Evolutionary conservation across 2,888 invertebrate genomes (phyloP).

Genomic region (Bursaphelenchus okinawaensis): DNA sequence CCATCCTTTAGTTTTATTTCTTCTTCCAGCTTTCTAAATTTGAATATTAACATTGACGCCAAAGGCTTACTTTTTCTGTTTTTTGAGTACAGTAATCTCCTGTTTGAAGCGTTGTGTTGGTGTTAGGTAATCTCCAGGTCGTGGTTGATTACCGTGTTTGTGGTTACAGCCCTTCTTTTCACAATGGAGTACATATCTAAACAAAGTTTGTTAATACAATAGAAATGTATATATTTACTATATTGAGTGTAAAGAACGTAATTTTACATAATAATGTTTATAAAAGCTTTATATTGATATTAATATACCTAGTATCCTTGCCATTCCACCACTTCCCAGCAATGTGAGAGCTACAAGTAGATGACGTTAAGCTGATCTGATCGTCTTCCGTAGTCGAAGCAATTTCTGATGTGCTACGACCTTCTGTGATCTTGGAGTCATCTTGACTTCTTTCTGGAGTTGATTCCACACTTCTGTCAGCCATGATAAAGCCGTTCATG

Average conservation of each 20-base stretch:
- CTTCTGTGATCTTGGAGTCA: slow-evolving; percentile 20
- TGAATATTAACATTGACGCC: not conserved
- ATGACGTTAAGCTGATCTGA: slow-evolving; percentile 38
- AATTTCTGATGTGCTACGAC: slow-evolving; percentile 14
- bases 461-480: slow-evolving; percentile 18
- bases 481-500: not conserved
- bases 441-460: slow-evolving; percentile 13
- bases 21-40: slow-evolving; percentile 28
- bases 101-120: slow-evolving; percentile 52
- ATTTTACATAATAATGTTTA: not conserved
- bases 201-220: slow-evolving; percentile 3
- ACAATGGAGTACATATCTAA: slow-evolving; percentile 51
- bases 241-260: not conserved
- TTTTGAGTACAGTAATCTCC: slow-evolving; percentile 29
- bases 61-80: slow-evolving; percentile 34
- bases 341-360: slow-evolving; percentile 45
- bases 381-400: slow-evolving; percentile 21
- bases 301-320: slow-evolving; percentile 42
- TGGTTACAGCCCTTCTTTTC: slow-evolving; percentile 50
- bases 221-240: not conserved
- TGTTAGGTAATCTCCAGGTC: slow-evolving; percentile 44
- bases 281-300: not conserved
- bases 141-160: slow-evolving; percentile 25
- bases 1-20: slow-evolving; percentile 50
- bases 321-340: slow-evolving; percentile 57